phyloP scores from a whole-genome alignment of 2,888 invertebrate species.

The Neoitamus cyanurus region DNA sequence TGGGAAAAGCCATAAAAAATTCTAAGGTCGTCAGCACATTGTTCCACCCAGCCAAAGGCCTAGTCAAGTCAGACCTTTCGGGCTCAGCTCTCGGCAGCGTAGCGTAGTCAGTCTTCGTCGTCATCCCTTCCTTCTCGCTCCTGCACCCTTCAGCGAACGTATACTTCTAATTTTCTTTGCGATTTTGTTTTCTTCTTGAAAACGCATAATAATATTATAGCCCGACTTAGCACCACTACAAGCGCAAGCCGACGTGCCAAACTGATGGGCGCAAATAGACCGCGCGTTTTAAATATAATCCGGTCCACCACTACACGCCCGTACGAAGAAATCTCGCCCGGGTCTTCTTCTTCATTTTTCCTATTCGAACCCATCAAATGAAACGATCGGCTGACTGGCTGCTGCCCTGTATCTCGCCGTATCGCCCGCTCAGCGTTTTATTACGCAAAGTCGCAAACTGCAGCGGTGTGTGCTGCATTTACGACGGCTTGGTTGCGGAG shows the following conservation, averaged over 20 bases:
- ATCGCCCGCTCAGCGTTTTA: not conserved
- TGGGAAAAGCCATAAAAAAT: constrained; percentile 13
- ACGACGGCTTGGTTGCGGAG: not conserved
- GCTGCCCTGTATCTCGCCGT: not conserved
- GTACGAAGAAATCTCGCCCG: not conserved
- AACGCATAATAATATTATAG: constrained; percentile 19
- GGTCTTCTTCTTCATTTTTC: not conserved
- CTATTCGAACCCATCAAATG: not conserved
- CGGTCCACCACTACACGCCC: not conserved
- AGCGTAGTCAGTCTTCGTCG: not conserved
- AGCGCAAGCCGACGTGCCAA: not conserved
- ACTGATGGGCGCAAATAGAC: constrained; percentile 2
- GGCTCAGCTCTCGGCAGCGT: not conserved
- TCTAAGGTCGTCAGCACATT: constrained; percentile 38
- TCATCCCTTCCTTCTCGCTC: not conserved
- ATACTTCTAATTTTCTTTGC: not conserved
- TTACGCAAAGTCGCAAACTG: constrained; percentile 36
- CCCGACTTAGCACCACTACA: not conserved
- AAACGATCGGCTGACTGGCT: not conserved
- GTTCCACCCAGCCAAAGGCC: constrained; percentile 9
- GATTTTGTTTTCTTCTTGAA: not conserved
- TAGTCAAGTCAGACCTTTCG: not conserved
- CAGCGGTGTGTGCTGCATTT: constrained; percentile 12
- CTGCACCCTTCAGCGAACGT: not conserved
- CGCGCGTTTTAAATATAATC: not conserved